phyloP scores from a whole-genome alignment of 1,140 invertebrate genomes.

The Monochamus saltuarius region DNA sequence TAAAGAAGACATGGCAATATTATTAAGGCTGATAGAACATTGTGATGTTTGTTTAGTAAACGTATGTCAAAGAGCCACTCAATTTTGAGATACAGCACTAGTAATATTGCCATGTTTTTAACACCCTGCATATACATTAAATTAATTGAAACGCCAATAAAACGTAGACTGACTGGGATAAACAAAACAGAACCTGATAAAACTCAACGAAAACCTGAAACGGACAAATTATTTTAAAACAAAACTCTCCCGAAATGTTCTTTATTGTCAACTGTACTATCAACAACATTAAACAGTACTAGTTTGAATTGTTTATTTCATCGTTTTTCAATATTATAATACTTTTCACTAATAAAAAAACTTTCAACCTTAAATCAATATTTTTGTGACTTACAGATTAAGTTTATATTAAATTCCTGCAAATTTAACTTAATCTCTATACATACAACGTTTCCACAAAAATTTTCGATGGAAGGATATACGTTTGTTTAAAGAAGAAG shows the following conservation, averaged over 20 bases:
- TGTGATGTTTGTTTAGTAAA: too few species aligned
- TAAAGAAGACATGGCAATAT: too few species aligned
- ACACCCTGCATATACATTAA: too few species aligned
- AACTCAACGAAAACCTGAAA: too few species aligned
- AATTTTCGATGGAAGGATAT: slow-evolving; percentile 39
- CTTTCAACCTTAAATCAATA: slow-evolving; percentile 47
- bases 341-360: slow-evolving; percentile 52
- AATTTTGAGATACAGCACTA: too few species aligned
- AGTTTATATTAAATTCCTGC: slow-evolving; percentile 45
- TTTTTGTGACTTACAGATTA: slow-evolving; percentile 44
- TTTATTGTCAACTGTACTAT: slow-evolving; percentile 50
- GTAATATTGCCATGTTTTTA: too few species aligned
- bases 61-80: too few species aligned
- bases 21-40: too few species aligned
- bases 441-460: slow-evolving; percentile 46
- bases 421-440: slow-evolving; percentile 42
- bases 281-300: slow-evolving; percentile 49
- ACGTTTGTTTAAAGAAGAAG: slow-evolving; percentile 22
- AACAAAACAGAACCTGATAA: too few species aligned
- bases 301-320: slow-evolving; percentile 51
- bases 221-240: slow-evolving; percentile 26
- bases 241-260: slow-evolving; percentile 47
- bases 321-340: slow-evolving; percentile 51
- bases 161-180: too few species aligned
- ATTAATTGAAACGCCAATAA: too few species aligned